A percentile compares a stretch with the other conserved stretches of the same genome.
These are phyloP conservation scores for Dryomyza anilis DNA, from an alignment of 2,888 invertebrate species.

Conservation along the genomic window DNA sequence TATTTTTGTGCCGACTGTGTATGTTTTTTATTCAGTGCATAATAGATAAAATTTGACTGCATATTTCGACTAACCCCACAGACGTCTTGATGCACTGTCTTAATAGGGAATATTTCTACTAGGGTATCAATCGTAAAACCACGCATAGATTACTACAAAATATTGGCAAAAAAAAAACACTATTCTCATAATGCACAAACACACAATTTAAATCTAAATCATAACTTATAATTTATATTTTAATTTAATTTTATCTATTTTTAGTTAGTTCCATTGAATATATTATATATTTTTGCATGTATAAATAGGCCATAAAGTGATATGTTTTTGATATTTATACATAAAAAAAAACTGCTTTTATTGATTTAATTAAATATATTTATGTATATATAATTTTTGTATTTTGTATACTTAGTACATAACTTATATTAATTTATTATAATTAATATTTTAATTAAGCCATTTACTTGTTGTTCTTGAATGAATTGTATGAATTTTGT, in stretches of 20 bases:
- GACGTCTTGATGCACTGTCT: too few relatives aligned
- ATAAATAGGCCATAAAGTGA: conserved; percentile 59
- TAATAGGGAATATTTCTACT: too few relatives aligned
- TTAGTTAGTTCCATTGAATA: conserved; percentile 40
- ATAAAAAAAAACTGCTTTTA: conserved; percentile 43
- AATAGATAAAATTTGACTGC: too few relatives aligned
- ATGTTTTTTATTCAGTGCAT: too few relatives aligned
- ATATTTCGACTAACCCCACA: too few relatives aligned
- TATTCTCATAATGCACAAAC: too few relatives aligned
- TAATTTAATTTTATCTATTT: conserved; percentile 27
- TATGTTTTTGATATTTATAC: conserved; percentile 60
- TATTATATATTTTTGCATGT: conserved; percentile 38
- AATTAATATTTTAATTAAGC: conserved; percentile 24
- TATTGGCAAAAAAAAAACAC: too few relatives aligned
- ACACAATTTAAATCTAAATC: too few relatives aligned
- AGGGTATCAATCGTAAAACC: too few relatives aligned
- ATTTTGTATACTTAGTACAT: conserved; percentile 3
- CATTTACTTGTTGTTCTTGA: conserved; percentile 22
- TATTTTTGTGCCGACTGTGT: too few relatives aligned
- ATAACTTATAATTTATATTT: background rate
- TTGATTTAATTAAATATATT: background rate
- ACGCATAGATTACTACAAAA: too few relatives aligned
- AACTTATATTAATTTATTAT: conserved; percentile 6
- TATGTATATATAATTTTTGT: conserved; percentile 9
- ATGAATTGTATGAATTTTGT: conserved; percentile 31